These are phyloP conservation scores for Yponomeuta cagnagella DNA, from an alignment of 2,888 invertebrate species.

Conservation along the genomic window DNA sequence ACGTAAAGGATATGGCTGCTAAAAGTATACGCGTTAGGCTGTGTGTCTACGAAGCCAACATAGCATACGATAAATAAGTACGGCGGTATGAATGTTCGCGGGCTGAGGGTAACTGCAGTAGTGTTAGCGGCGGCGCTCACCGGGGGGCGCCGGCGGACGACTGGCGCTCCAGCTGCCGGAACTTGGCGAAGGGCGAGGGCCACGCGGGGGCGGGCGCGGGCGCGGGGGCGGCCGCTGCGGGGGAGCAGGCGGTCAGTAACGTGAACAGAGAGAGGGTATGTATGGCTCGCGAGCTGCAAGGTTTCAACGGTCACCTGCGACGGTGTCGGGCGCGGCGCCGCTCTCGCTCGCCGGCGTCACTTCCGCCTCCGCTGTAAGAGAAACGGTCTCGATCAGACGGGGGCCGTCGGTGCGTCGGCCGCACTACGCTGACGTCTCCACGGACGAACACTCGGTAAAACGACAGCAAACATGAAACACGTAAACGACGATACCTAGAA, in stretches of 20 bases:
- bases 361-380: constrained; percentile 62
- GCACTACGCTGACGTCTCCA: not conserved
- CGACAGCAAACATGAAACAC: constrained; percentile 51
- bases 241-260: no score
- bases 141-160: constrained; percentile 86
- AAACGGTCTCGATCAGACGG: constrained; percentile 14
- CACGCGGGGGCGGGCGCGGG: constrained; percentile 75
- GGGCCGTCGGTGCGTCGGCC: no score
- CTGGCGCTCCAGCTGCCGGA: constrained; percentile 92
- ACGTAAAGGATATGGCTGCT: no score
- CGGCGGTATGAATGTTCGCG: no score
- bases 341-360: constrained; percentile 61
- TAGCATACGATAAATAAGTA: no score
- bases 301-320: no score
- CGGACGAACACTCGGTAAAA: constrained; percentile 28
- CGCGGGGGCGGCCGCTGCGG: no score
- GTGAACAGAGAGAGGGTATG: no score
- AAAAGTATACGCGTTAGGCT: no score
- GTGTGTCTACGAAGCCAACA: no score
- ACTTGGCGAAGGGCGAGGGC: constrained; percentile 92
- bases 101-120: no score
- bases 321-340: constrained; percentile 61
- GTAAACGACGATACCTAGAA: constrained; percentile 55
- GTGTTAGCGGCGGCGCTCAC: constrained; percentile 67
- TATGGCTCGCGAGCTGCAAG: no score